Evolutionary conservation across 2,797 vertebrate genomes (phyloP).

Genomic region (Dallia pectoralis): DNA sequence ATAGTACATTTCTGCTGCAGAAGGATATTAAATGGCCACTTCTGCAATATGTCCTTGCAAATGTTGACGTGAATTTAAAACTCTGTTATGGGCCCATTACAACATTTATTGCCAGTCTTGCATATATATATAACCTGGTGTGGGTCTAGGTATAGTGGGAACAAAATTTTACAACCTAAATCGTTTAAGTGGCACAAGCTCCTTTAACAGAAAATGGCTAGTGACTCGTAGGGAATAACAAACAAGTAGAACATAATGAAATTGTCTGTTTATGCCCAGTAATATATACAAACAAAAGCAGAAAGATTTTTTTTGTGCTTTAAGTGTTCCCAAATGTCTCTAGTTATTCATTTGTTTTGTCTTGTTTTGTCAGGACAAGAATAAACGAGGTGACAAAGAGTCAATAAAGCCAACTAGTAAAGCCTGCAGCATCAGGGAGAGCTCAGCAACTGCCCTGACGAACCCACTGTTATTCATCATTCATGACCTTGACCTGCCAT

Average conservation of each 20-base stretch:
- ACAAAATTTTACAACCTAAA: background rate
- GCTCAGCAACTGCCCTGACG: background rate
- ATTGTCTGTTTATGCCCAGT: background rate
- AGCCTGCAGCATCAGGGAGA: background rate
- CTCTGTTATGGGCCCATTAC: slow-evolving; percentile 45
- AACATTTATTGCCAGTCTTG: background rate
- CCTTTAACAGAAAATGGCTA: background rate
- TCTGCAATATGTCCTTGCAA: slow-evolving; percentile 43
- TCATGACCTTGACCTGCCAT: background rate
- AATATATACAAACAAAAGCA: background rate
- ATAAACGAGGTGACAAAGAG: background rate
- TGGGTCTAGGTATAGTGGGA: background rate
- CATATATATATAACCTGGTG: background rate
- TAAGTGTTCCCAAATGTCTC: background rate
- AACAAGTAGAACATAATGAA: background rate
- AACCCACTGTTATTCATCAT: slow-evolving; percentile 1
- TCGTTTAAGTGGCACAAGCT: background rate
- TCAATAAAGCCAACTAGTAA: slow-evolving; percentile 3
- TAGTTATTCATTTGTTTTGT: background rate
- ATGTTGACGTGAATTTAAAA: slow-evolving; percentile 46
- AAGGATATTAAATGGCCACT: slow-evolving; percentile 53
- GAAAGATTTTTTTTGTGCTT: background rate
- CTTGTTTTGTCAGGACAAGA: background rate
- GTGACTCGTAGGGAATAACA: background rate
- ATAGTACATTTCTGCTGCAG: slow-evolving; percentile 48